Evolutionary conservation across 2,797 vertebrate species (phyloP).

Genomic region (Parotocinclus haroldoi): DNA sequence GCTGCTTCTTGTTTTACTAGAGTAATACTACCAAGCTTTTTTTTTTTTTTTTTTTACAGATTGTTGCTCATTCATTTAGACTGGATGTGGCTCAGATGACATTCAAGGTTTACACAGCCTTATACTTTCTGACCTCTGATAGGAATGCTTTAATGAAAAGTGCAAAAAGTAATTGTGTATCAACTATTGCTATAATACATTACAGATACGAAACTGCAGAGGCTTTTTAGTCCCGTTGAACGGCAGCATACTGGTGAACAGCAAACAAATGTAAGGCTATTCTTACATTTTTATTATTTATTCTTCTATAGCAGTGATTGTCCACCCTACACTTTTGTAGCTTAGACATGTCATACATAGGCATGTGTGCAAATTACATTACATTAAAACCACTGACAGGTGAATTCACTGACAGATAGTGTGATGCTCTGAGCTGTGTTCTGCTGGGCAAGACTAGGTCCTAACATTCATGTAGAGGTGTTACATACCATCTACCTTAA

Average conservation of each 20-base stretch:
- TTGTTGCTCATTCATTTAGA: slow-evolving; percentile 60
- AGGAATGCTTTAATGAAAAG: neutral
- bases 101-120: slow-evolving; percentile 60
- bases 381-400: too few relatives aligned
- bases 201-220: slow-evolving; percentile 67
- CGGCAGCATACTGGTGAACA: slow-evolving; percentile 61
- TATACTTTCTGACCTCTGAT: too few relatives aligned
- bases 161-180: neutral
- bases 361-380: too few relatives aligned
- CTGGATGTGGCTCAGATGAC: slow-evolving; percentile 52
- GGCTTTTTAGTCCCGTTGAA: slow-evolving; percentile 70
- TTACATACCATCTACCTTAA: too few relatives aligned
- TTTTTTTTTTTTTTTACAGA: slow-evolving; percentile 50
- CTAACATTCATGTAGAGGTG: too few relatives aligned
- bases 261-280: slow-evolving; percentile 62
- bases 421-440: too few relatives aligned
- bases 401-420: too few relatives aligned
- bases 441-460: too few relatives aligned
- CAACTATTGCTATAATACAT: neutral
- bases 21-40: neutral
- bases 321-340: too few relatives aligned
- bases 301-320: too few relatives aligned
- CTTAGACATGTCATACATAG: too few relatives aligned
- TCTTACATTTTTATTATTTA: neutral
- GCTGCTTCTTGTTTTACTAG: neutral